Evolutionary conservation across 2,888 invertebrate genomes (phyloP).

Genomic region (Troides aeacus): DNA sequence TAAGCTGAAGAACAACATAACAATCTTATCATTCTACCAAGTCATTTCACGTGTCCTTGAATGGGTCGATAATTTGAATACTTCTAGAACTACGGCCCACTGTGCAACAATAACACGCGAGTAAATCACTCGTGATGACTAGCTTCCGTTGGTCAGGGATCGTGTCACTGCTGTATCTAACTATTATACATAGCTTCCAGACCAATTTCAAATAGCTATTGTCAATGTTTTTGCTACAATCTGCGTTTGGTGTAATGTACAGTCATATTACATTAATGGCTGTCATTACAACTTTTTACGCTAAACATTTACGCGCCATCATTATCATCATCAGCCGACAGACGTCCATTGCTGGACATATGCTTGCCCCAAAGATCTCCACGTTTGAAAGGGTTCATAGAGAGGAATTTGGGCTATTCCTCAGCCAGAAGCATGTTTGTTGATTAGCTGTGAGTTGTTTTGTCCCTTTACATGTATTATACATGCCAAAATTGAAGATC

Average conservation of each 20-base stretch:
- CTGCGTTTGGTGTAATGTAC: neutral
- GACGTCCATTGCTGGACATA: too few relatives aligned
- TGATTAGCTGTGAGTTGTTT: too few relatives aligned
- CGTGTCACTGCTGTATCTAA: constrained; percentile 4
- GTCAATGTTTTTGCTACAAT: constrained; percentile 3
- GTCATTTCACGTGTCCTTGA: neutral
- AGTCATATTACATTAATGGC: neutral
- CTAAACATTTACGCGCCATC: neutral
- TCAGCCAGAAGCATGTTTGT: too few relatives aligned
- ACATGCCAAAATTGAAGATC: too few relatives aligned
- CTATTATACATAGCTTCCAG: constrained; percentile 11
- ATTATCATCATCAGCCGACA: too few relatives aligned
- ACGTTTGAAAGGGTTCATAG: too few relatives aligned
- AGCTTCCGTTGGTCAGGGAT: constrained; percentile 14
- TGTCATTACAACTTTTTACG: neutral
- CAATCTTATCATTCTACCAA: neutral
- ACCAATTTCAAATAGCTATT: constrained; percentile 15
- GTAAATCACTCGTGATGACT: constrained; percentile 29
- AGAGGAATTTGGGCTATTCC: too few relatives aligned
- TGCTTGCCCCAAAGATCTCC: too few relatives aligned
- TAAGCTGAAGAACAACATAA: too few relatives aligned
- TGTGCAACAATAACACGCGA: constrained; percentile 13
- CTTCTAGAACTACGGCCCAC: constrained; percentile 13
- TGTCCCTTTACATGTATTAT: too few relatives aligned
- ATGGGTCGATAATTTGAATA: constrained; percentile 6